Base-by-base conservation (phyloP, 2,888 invertebrate species). In the Globia sparganii region DNA sequence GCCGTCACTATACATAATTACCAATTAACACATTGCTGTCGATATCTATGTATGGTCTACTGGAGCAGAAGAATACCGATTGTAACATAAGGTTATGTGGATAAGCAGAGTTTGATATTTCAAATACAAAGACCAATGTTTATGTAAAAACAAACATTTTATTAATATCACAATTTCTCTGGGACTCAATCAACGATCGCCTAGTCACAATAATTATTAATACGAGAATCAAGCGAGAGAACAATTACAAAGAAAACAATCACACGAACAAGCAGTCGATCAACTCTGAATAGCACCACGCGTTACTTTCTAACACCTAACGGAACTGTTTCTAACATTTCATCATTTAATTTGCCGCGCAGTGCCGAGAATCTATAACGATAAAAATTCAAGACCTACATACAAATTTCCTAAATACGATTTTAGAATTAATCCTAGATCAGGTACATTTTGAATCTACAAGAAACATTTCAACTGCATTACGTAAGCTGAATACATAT, bases 141-240 rank as follows among this genome's bases (percentile, higher is more conserved):
- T 71, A 72, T 80, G 71, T 80, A 87, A 87, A 90, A 93, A 94
- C 93, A 94, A 95, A 95, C 94, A 93, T 93, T 95, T 95, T 95
- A 95, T 94, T 96, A 95, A 96, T 96, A 96, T 96, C 96, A 96
- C 96, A 96, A 94, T 95, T 96, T 94, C 93, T 94, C 95, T 94
- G 93, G 94, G 93, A 94, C 94, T 93, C 92, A 89, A 88, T 89
- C 90, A 89, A 89, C 89, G 89, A 90, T 87, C 90, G 87, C 85
- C 91, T 92, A 89, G 90, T 91, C 87, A 91, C 81, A 90, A 89
- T 91, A 86, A 89, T 89, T 87, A 90, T 58, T 87, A 87, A 87
- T 90, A 91, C 92, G 88, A 90, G 88, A 91, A 90, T 91, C 90
- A 92, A 93, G 92, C 91, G 89, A 90, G 88, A 88, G 87, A 91